Percentiles rank a stretch among this genome's conserved stretches.
Evolutionary conservation across 2,888 invertebrate genomes (phyloP).

Genomic region (Stenoptilia bipunctidactyla): DNA sequence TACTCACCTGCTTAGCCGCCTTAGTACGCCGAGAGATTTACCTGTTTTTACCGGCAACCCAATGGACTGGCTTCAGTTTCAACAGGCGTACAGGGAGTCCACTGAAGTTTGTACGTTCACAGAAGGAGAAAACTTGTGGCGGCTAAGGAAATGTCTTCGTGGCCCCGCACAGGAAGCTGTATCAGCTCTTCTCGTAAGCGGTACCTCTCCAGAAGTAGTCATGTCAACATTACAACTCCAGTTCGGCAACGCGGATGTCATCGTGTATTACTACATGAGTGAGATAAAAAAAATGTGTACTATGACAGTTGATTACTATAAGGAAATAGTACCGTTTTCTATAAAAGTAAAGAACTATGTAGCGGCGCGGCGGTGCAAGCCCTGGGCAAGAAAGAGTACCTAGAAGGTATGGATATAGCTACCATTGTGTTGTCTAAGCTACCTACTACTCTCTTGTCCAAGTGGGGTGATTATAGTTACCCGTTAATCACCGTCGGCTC

Average conservation of each 20-base stretch:
- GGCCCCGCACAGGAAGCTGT: conserved; percentile 3
- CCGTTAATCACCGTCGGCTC: too few species aligned
- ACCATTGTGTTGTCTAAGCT: conserved; percentile 15
- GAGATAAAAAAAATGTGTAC: conserved; percentile 16
- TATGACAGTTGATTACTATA: conserved; percentile 14
- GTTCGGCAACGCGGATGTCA: neutral
- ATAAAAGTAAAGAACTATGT: conserved; percentile 17
- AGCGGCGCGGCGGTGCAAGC: conserved; percentile 13
- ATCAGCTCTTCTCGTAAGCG: conserved; percentile 1
- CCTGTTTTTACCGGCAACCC: conserved; percentile 4
- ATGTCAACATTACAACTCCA: conserved; percentile 1
- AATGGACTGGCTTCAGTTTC: conserved; percentile 7
- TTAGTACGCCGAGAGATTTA: conserved; percentile 1
- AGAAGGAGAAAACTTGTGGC: conserved; percentile 6
- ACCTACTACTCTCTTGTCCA: conserved; percentile 14
- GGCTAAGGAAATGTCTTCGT: conserved; percentile 3
- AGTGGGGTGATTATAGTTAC: conserved; percentile 22
- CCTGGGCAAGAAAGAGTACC: conserved; percentile 12
- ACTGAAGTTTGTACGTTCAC: conserved; percentile 1
- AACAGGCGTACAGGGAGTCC: conserved; percentile 5
- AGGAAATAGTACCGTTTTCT: conserved; percentile 16
- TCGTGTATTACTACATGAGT: conserved; percentile 8
- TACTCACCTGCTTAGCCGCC: conserved; percentile 2
- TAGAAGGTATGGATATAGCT: conserved; percentile 8
- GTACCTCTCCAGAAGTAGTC: neutral